Percentiles rank a stretch among this genome's conserved stretches.
These are phyloP conservation scores for Melanotaenia pygmaea DNA, from an alignment of 2,797 vertebrate species.

Conservation along the genomic window DNA sequence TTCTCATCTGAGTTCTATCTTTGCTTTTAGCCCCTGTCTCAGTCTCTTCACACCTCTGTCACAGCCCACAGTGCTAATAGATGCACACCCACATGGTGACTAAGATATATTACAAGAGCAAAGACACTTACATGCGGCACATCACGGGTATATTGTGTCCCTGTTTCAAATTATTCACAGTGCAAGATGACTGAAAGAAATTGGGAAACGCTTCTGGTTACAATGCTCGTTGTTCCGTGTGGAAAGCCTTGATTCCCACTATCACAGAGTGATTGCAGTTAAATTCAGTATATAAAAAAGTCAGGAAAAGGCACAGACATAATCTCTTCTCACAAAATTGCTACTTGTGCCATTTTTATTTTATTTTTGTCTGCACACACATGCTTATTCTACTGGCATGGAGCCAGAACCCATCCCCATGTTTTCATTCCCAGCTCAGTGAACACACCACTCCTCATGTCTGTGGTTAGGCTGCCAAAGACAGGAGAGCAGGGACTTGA, in stretches of 20 bases:
- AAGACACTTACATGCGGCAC: slow-evolving; percentile 63
- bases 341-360: slow-evolving; percentile 2
- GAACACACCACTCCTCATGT: slow-evolving; percentile 33
- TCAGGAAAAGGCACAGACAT: neutral
- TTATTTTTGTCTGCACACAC: neutral
- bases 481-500: slow-evolving; percentile 41
- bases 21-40: slow-evolving; percentile 63
- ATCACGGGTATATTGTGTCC: slow-evolving; percentile 76
- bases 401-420: slow-evolving; percentile 1
- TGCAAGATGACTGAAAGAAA: slow-evolving; percentile 37
- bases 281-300: neutral
- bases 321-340: slow-evolving; percentile 7
- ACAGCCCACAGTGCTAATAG: slow-evolving; percentile 71
- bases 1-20: slow-evolving; percentile 45
- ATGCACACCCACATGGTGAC: slow-evolving; percentile 77
- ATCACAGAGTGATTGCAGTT: slow-evolving; percentile 13
- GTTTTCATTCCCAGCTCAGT: slow-evolving; percentile 46
- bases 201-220: slow-evolving; percentile 20
- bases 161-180: slow-evolving; percentile 63
- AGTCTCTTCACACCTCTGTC: slow-evolving; percentile 70
- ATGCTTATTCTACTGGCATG: neutral
- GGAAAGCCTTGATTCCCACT: neutral
- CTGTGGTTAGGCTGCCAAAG: slow-evolving; percentile 24
- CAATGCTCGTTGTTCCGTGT: slow-evolving; percentile 18
- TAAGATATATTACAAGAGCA: slow-evolving; percentile 69